phyloP scores from a whole-genome alignment of 2,113 vertebrate species.

The Thamnaconus septentrionalis region DNA sequence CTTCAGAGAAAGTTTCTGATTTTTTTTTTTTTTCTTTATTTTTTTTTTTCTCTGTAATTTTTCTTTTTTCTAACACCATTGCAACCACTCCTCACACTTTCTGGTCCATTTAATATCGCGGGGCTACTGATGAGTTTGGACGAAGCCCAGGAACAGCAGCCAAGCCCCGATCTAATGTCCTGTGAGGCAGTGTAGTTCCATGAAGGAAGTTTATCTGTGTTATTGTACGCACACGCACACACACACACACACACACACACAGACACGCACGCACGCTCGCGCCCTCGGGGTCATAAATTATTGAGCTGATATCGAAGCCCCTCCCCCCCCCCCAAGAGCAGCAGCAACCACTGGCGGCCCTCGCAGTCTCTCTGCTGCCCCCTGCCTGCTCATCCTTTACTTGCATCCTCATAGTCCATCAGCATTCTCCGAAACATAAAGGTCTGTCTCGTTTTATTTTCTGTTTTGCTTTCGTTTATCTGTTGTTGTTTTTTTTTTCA shows the following conservation, averaged over 20 bases:
- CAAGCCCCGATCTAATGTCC: no score
- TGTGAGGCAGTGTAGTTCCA: no score
- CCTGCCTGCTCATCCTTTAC: constrained; percentile 50
- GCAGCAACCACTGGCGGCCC: no score
- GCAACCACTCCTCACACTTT: no score
- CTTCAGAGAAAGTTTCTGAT: no score
- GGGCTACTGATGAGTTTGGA: no score
- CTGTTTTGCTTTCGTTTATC: not conserved
- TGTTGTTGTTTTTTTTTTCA: constrained; percentile 18
- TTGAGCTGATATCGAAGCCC: not conserved
- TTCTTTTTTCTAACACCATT: not conserved
- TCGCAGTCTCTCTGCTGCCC: no score
- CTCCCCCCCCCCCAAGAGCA: not conserved
- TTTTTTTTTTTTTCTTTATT: not conserved
- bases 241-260: not conserved
- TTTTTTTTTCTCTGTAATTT: no score
- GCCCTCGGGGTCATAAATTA: no score
- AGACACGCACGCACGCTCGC: no score
- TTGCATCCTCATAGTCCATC: constrained; percentile 21
- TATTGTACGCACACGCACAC: not conserved
- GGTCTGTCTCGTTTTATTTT: constrained; percentile 45
- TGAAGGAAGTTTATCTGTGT: not conserved
- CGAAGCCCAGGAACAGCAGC: no score
- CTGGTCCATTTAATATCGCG: no score
- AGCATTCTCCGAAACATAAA: constrained; percentile 29